Conservation (phyloP, 2,113 vertebrate genomes). For the sheep (Ovis aries) region DNA sequence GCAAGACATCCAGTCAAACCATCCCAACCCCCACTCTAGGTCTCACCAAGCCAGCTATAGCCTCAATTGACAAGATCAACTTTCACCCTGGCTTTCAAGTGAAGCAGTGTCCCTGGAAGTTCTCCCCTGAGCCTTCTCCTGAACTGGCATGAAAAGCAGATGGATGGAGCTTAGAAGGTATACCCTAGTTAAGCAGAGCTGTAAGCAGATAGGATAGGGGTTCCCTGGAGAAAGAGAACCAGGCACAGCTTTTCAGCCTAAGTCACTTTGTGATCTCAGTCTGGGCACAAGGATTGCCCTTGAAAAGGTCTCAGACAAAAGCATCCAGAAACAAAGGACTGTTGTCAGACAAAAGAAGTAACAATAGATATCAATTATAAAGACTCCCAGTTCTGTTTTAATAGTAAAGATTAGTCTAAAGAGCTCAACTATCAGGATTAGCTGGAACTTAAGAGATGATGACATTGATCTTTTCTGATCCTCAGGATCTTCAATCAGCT, state of each 20-base stretch:
- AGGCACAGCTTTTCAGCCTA: not conserved
- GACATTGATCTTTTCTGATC: not conserved
- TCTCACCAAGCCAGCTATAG: not conserved
- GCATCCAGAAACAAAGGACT: not conserved
- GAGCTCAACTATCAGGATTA: not conserved
- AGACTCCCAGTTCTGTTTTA: not conserved
- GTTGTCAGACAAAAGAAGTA: not conserved
- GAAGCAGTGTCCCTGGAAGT: not conserved
- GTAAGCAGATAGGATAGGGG: not conserved
- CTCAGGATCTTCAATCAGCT: not conserved
- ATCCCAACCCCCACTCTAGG: not conserved
- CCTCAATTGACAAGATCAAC: not conserved
- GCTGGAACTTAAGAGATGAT: not conserved
- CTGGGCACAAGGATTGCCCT: not conserved
- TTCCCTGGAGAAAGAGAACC: not conserved
- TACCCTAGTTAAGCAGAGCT: not conserved
- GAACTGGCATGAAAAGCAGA: not conserved
- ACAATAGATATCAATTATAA: not conserved
- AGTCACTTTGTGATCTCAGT: not conserved
- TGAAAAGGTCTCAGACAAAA: not conserved
- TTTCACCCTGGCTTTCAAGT: not conserved
- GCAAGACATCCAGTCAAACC: not conserved
- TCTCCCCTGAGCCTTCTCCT: not conserved
- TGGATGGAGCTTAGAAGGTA: not conserved
- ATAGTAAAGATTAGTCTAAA: not conserved